Evolutionary conservation across 2,113 vertebrate genomes (phyloP), one percentile per base, ranked within the genome.

Genomic region (Seriola quinqueradiata): DNA sequence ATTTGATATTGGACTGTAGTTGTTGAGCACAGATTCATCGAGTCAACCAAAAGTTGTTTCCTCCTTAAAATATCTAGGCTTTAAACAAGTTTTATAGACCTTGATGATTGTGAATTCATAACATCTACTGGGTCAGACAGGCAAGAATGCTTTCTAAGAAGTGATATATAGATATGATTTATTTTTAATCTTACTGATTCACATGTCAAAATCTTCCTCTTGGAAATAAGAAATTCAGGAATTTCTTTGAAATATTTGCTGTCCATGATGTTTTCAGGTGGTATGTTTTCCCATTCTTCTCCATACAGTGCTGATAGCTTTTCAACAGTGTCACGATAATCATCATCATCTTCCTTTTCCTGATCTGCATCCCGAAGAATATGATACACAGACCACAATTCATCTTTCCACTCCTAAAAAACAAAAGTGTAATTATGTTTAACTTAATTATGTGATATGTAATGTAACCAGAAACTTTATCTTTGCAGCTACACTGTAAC

Each of bases 391-490:
- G 38, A 69, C 75, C 69, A 82, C 19, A 91, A n/a, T 55, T 89
- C 88, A 5, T 87, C 78, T 36, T 60, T 69, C 91, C 88, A 91
- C 7, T 89, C 91, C 91, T 90, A 61, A 71, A 75, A 64, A 66
- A 10, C 0, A 34, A 75, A 71, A 36, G 7, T 25, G 2, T 8
- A 12, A 25, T 57, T 57, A 23, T 4, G 11, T 7, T 36, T 0
- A n/a, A 0, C 23, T 44, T 8, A 6, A 52, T 36, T 23, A 19
- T 34, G 48, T 21, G 0, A 3, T 1, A 61, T 38, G 5, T n/a
- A 55, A 11, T 36, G 2, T 23, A 64, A 12, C 8, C 12, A 54
- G 4, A 0, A 28, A 36, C 2, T 52, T 2, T 42, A 52, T 10
- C 17, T 34, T 40, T 11, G n/a, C 11, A 60, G 40, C 16, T 16